Evolutionary conservation across 2,113 vertebrate genomes (phyloP).

Genomic region (Peromyscus maniculatus): DNA sequence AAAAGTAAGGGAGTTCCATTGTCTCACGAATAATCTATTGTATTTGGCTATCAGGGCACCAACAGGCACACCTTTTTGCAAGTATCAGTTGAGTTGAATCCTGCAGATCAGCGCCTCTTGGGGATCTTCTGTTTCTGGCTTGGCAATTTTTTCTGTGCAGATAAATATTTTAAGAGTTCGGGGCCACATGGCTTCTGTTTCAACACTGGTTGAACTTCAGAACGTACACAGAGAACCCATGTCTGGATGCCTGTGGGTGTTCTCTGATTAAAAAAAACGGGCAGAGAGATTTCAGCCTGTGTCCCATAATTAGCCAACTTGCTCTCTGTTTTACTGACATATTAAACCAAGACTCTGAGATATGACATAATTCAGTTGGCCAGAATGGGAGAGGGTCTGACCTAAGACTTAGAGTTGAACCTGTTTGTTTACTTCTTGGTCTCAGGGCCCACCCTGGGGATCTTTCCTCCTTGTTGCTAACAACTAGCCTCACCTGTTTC

Average conservation of each 20-base stretch:
- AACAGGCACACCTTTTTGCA: not conserved
- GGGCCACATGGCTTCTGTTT: not conserved
- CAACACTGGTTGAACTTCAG: not conserved
- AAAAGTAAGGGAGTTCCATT: not conserved
- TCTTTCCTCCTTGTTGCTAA: not conserved
- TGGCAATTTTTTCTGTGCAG: not conserved
- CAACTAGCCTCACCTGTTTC: not conserved
- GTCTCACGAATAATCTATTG: not conserved
- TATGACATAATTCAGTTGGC: not conserved
- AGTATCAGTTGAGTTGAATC: not conserved
- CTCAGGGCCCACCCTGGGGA: too few relatives aligned
- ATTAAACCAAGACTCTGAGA: not conserved
- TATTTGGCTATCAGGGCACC: not conserved
- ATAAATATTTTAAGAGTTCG: not conserved
- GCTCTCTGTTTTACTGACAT: not conserved
- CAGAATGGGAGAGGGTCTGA: not conserved
- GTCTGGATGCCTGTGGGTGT: not conserved
- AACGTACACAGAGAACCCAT: not conserved
- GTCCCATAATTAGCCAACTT: not conserved
- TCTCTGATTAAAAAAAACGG: not conserved
- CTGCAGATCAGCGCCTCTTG: not conserved
- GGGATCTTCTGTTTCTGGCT: not conserved
- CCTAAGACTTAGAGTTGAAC: not conserved
- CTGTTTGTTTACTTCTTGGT: not conserved
- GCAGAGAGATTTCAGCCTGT: not conserved